phyloP scores from a whole-genome alignment of 2,797 vertebrate species.

The Erpetoichthys calabaricus region DNA sequence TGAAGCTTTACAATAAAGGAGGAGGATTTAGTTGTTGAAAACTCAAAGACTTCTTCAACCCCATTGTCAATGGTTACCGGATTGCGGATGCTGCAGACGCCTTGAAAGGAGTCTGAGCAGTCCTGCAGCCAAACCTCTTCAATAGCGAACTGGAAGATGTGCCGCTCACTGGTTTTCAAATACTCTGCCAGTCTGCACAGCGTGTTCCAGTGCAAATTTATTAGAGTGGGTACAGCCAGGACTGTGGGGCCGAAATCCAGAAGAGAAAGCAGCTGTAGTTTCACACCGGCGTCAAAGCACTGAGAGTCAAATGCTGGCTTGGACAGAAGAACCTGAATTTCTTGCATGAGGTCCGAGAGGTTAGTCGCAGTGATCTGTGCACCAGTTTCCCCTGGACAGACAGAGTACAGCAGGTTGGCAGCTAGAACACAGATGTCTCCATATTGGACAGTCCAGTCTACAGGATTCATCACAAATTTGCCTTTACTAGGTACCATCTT shows the following conservation, averaged over 20 bases:
- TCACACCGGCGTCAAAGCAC: conserved; percentile 26
- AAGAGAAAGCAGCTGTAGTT: conserved; percentile 19
- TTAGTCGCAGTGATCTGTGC: background rate
- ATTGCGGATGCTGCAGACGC: conserved; percentile 10
- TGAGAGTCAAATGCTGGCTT: conserved; percentile 14
- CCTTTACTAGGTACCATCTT: background rate
- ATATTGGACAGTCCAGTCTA: conserved; percentile 13
- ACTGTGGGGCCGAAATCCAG: conserved; percentile 22
- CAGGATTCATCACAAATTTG: background rate
- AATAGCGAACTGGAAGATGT: conserved; percentile 23
- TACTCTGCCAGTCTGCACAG: conserved; percentile 19
- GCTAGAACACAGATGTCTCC: conserved; percentile 19
- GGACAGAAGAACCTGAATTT: conserved; percentile 17
- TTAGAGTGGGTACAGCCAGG: conserved; percentile 15
- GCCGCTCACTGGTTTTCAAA: conserved; percentile 23
- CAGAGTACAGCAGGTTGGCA: conserved; percentile 14
- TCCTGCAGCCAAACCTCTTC: conserved; percentile 16
- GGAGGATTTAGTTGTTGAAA: conserved; percentile 20
- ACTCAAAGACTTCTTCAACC: conserved; percentile 24
- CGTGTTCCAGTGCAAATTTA: conserved; percentile 27
- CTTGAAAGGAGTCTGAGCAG: conserved; percentile 13
- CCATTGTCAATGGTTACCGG: conserved; percentile 27
- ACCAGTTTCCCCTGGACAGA: background rate
- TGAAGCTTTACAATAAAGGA: conserved; percentile 23
- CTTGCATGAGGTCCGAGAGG: conserved; percentile 11